Evolutionary conservation across 2,113 vertebrate genomes (phyloP).

Genomic region (Zapus hudsonius): DNA sequence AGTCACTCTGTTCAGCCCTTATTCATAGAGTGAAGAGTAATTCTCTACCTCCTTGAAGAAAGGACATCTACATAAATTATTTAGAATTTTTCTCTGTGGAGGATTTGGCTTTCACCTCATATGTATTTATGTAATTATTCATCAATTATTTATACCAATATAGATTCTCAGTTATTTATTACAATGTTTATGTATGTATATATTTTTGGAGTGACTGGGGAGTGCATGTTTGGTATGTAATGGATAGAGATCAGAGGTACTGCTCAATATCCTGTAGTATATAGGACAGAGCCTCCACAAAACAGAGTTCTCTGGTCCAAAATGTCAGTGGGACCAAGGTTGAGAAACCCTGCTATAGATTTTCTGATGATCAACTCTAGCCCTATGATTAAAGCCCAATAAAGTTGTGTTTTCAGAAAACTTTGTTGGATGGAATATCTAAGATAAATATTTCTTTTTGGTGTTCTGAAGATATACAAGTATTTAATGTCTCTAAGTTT

Average conservation of each 20-base stretch:
- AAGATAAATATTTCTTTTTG: constrained; percentile 24
- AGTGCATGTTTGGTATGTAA: too few species aligned
- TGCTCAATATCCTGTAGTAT: background rate
- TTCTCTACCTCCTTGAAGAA: background rate
- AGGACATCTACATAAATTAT: background rate
- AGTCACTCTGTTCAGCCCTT: background rate
- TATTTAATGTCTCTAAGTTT: too few species aligned
- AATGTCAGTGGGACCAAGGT: background rate
- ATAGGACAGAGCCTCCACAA: background rate
- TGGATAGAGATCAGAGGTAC: background rate
- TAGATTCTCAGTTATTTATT: background rate
- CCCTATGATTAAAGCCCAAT: constrained; percentile 32
- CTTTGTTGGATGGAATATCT: constrained; percentile 6
- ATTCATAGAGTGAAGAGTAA: background rate
- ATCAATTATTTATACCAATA: background rate
- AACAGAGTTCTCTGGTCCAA: background rate
- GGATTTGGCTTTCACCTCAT: background rate
- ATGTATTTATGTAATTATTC: too few species aligned
- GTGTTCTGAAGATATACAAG: background rate
- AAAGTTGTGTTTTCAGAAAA: constrained; percentile 34
- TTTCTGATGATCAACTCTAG: background rate
- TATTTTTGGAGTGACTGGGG: too few species aligned
- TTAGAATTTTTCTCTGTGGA: constrained; percentile 43
- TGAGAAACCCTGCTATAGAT: background rate
- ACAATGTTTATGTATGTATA: too few species aligned